Conservation (phyloP, 2,797 vertebrate genomes). For the Gorsachius magnificus region DNA sequence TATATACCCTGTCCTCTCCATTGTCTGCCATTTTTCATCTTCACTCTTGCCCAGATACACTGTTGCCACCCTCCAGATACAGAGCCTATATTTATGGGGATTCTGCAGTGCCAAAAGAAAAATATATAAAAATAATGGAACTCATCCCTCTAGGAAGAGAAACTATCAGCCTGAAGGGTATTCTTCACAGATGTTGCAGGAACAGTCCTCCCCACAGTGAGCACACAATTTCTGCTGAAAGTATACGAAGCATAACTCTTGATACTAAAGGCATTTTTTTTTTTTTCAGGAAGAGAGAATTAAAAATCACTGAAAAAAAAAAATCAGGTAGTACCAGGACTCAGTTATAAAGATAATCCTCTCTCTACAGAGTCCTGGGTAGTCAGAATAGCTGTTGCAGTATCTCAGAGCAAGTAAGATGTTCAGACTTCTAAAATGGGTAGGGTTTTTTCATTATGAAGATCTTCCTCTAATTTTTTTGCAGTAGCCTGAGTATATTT, state of each 20-base stretch:
- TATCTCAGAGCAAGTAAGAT: background rate
- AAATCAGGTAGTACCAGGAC: background rate
- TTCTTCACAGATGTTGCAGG: background rate
- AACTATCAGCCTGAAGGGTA: background rate
- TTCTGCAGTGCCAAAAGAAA: background rate
- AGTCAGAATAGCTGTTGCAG: background rate
- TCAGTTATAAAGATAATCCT: background rate
- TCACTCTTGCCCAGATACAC: background rate
- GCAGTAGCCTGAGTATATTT: conserved; percentile 28
- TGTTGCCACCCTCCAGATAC: background rate
- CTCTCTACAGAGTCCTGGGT: background rate
- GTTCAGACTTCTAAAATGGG: background rate
- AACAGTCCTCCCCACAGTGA: background rate
- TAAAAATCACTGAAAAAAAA: background rate
- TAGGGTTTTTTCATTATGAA: background rate
- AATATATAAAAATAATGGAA: background rate
- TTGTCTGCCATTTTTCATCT: background rate
- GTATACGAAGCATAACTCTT: background rate
- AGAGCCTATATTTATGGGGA: background rate
- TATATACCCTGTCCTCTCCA: background rate
- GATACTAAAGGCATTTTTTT: background rate
- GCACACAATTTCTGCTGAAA: background rate
- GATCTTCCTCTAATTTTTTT: background rate
- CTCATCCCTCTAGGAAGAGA: background rate
- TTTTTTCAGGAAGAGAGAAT: background rate